Evolutionary conservation across 2,888 invertebrate species (phyloP).

Genomic region (Holacanthella duospinosa): DNA sequence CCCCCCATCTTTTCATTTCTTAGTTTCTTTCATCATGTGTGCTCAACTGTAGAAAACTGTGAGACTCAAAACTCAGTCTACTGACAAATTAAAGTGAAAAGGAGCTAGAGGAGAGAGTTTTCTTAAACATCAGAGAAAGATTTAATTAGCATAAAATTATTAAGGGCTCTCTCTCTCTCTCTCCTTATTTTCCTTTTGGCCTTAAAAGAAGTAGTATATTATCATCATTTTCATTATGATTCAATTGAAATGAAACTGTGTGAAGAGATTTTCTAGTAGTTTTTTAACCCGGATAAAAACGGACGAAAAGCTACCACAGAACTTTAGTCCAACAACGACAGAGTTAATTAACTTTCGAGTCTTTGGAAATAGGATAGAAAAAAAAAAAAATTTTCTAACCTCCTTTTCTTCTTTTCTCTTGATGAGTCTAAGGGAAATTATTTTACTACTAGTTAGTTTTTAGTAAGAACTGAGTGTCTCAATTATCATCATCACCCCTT

Average conservation of each 20-base stretch:
- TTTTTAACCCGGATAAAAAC: background rate
- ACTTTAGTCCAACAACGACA: no score
- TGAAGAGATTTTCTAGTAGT: background rate
- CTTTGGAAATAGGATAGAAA: background rate
- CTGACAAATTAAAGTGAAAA: background rate
- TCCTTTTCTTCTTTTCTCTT: background rate
- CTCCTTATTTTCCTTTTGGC: background rate
- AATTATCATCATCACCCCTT: constrained; percentile 5
- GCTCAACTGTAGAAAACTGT: background rate
- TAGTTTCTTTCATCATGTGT: background rate
- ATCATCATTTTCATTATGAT: background rate
- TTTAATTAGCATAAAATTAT: constrained; percentile 6
- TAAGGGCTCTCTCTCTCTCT: background rate
- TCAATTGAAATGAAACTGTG: background rate
- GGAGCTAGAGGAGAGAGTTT: no score
- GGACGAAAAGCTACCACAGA: background rate
- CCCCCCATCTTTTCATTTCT: no score
- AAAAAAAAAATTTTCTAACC: background rate
- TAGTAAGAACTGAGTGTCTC: constrained; percentile 4
- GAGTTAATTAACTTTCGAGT: background rate
- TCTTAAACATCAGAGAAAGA: no score
- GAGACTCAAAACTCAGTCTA: background rate
- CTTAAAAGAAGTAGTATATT: background rate
- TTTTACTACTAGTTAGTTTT: background rate
- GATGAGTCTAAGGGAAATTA: background rate